phyloP scores from a whole-genome alignment of 2,797 vertebrate species.

The Siniperca undulata region DNA sequence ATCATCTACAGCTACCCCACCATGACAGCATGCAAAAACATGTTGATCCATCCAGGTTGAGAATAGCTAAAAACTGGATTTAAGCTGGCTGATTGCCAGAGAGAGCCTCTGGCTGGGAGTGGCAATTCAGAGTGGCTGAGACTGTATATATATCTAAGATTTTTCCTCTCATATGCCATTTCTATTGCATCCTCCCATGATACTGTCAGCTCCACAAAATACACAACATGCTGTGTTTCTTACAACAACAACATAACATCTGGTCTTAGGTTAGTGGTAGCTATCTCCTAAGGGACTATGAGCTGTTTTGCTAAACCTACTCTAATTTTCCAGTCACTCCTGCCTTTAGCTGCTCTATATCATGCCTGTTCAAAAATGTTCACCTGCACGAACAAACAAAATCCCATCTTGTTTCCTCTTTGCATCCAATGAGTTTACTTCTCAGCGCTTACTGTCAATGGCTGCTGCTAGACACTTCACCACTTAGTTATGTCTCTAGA shows the following conservation, averaged over 20 bases:
- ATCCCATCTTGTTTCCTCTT: not conserved
- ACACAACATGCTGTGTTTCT: not conserved
- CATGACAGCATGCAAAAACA: not conserved
- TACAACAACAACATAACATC: not conserved
- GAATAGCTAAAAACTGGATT: too few species aligned
- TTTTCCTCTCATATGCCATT: too few species aligned
- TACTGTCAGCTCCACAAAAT: too few species aligned
- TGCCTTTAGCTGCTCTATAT: not conserved
- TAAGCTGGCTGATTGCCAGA: too few species aligned
- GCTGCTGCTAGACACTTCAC: not conserved
- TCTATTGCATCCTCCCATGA: too few species aligned
- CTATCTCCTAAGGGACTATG: not conserved
- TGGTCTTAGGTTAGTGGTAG: not conserved
- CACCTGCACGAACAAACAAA: not conserved
- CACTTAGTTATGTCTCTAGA: not conserved
- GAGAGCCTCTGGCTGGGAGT: too few species aligned
- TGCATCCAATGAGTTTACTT: not conserved
- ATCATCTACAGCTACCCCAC: too few species aligned
- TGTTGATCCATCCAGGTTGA: not conserved
- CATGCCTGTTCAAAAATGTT: not conserved
- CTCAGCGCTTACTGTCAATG: not conserved
- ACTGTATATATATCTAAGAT: too few species aligned
- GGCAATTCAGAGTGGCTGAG: too few species aligned
- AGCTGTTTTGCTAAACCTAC: not conserved
- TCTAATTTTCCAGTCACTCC: not conserved